phyloP scores from a whole-genome alignment of 2,797 vertebrate species.

The Psittacula echo region DNA sequence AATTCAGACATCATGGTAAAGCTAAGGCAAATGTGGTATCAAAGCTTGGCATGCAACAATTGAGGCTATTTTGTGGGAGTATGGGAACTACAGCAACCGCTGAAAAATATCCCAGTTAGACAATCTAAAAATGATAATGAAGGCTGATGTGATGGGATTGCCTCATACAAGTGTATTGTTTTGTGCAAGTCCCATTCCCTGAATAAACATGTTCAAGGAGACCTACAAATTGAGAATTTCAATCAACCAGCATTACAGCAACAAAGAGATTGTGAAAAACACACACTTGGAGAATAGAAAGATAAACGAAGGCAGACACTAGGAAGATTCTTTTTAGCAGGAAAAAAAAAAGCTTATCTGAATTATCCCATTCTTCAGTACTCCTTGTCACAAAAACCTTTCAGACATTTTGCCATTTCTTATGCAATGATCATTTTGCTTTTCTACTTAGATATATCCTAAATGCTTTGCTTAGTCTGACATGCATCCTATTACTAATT shows the following conservation, averaged over 20 bases:
- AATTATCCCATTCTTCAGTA: not conserved
- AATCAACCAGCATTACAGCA: not conserved
- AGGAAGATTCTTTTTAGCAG: not conserved
- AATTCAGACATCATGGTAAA: not conserved
- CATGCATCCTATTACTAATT: not conserved
- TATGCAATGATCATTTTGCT: not conserved
- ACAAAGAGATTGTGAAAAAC: not conserved
- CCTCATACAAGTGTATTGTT: conserved; percentile 55
- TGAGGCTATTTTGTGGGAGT: not conserved
- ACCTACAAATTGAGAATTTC: conserved; percentile 41
- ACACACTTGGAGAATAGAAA: not conserved
- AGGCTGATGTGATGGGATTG: conserved; percentile 48
- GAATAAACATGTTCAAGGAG: conserved; percentile 37
- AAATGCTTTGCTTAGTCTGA: not conserved
- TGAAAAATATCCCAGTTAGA: not conserved
- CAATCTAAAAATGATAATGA: conserved; percentile 34
- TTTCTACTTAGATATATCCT: not conserved
- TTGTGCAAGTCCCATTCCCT: not conserved
- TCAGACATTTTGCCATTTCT: not conserved
- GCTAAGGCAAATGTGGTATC: not conserved
- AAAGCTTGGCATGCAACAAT: not conserved
- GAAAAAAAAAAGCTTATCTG: not conserved
- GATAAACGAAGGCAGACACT: not conserved
- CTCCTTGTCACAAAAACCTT: not conserved
- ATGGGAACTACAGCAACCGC: not conserved